Percentiles rank a stretch among this genome's conserved stretches.
phyloP scores from a whole-genome alignment of 2,888 invertebrate species.

The Dugesia japonica region DNA sequence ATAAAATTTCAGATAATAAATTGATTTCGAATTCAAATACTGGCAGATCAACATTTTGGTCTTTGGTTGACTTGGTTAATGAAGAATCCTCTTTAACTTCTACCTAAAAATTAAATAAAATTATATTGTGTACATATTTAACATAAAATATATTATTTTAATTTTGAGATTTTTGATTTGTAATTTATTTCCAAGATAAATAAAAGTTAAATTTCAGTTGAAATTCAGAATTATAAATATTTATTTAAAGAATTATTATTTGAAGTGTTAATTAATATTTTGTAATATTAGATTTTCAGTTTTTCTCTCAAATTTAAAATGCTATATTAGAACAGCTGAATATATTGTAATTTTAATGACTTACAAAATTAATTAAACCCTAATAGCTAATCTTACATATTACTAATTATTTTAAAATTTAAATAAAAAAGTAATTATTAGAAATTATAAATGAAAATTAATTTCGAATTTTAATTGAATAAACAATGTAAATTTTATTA shows the following conservation, averaged over 20 bases:
- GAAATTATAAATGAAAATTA: too few species aligned
- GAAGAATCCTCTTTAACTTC: neutral
- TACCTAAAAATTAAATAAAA: too few species aligned
- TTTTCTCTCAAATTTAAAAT: neutral
- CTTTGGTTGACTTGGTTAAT: neutral
- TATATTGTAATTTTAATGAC: neutral
- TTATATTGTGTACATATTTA: neutral
- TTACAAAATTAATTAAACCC: neutral
- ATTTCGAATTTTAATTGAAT: too few species aligned
- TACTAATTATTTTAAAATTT: too few species aligned
- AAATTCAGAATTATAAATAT: neutral
- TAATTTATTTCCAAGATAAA: too few species aligned
- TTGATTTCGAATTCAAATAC: neutral
- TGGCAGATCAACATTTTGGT: neutral
- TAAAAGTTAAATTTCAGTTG: neutral
- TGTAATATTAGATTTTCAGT: neutral
- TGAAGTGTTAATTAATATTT: neutral
- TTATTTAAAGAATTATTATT: neutral
- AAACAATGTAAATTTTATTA: too few species aligned
- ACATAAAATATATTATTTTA: neutral
- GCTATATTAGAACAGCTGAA: neutral
- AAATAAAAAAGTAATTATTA: too few species aligned
- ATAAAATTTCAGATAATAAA: neutral
- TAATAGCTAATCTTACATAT: too few species aligned
- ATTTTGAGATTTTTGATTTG: neutral